Evolutionary conservation across 2,888 invertebrate genomes (phyloP), one percentile per base, ranked within the genome.

Genomic region (Cacoxenus indagator): DNA sequence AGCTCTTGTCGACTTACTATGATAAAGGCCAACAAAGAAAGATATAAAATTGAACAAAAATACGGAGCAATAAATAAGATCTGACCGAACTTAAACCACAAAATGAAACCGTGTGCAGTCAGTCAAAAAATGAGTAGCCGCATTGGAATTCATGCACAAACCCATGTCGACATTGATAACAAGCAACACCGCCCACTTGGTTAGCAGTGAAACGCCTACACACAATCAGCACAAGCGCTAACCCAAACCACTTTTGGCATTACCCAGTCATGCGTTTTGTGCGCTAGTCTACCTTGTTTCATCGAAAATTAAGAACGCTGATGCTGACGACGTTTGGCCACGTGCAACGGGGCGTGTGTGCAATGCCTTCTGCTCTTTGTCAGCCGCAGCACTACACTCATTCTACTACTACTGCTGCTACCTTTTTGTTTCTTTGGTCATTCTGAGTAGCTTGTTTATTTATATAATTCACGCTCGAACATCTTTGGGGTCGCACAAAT

Each of bases 401-500:
- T 4, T 11, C 2, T 24, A 27, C 27, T 55, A 27, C 9, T 57
- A 0, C 29, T 57, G n/a, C 29, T 57, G 27, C n/a, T 14, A 26
- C 27, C n/a, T 27, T 64, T 37, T 64, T 70, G 73, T 69, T 67
- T 5, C 14, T 27, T 65, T 67, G 66, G 61, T 55, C 65, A 31
- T 51, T 29, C 17, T 43, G 46, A 24, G 22, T 27, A 37, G 74
- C 64, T 73, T 75, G 71, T 74, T 74, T 73, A 70, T 73, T 73
- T 70, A 61, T 73, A 81, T 78, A 82, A 78, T 82, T 80, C 70
- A 80, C 76, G 81, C 78, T 76, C 71, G 78, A 76, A 67, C 70
- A 74, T 82, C 81, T 78, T 84, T 84, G 78, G 75, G 83, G 80
- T 81, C 78, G 77, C 77, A 78, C 79, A 84, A 82, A 85, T 84